Percentiles rank a stretch among this genome's conserved stretches.
phyloP scores from a whole-genome alignment of 2,113 vertebrate species.

The Pandion haliaetus region DNA sequence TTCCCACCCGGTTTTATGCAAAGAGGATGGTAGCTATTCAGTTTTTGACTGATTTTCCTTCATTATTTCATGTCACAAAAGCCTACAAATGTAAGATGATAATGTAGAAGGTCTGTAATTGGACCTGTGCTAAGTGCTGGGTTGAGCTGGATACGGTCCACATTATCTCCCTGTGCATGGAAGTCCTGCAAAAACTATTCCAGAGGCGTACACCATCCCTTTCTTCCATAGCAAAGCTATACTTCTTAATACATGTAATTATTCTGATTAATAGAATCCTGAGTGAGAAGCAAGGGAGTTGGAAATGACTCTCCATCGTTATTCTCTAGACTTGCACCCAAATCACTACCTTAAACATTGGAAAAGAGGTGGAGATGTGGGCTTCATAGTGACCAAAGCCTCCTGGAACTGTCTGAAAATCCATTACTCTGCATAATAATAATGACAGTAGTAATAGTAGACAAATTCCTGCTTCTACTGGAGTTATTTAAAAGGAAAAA shows the following conservation, averaged over 20 bases:
- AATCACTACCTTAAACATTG: background rate
- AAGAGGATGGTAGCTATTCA: background rate
- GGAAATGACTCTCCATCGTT: background rate
- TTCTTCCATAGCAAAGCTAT: background rate
- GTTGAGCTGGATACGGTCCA: background rate
- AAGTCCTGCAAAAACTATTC: background rate
- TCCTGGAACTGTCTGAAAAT: background rate
- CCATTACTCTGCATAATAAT: background rate
- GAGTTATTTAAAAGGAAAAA: background rate
- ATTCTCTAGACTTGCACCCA: background rate
- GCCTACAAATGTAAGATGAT: slow-evolving; percentile 36
- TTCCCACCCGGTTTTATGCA: slow-evolving; percentile 43
- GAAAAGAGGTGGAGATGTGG: background rate
- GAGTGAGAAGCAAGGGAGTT: background rate
- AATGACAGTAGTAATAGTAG: background rate
- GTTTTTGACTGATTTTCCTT: slow-evolving; percentile 39
- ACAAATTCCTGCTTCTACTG: background rate
- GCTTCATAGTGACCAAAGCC: background rate
- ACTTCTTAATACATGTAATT: background rate
- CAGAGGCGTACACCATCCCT: background rate
- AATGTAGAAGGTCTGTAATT: background rate
- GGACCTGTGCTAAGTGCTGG: background rate
- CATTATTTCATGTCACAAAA: slow-evolving; percentile 33
- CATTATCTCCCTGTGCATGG: background rate
- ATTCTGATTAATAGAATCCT: background rate